These are phyloP conservation scores for Carposina sasakii DNA, from an alignment of 1,140 invertebrate species.

Conservation along the genomic window DNA sequence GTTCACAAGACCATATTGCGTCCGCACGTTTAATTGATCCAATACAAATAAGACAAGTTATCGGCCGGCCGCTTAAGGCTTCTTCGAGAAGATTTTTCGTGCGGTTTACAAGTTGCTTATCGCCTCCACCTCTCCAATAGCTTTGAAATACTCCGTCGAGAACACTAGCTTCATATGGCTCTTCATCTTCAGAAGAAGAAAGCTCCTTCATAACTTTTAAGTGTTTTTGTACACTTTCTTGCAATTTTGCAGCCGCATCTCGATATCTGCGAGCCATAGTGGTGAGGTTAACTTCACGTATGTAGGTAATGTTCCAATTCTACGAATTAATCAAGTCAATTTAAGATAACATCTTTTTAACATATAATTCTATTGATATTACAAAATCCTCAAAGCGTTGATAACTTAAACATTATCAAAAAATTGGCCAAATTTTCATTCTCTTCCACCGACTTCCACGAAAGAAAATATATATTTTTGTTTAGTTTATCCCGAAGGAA, in stretches of 20 bases:
- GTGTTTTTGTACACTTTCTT: constrained; percentile 61
- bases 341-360: too few species aligned
- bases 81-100: constrained; percentile 83
- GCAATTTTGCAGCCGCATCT: constrained; percentile 58
- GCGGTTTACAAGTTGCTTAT: constrained; percentile 46
- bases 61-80: constrained; percentile 82
- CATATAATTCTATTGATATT: too few species aligned
- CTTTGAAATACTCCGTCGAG: constrained; percentile 55
- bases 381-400: too few species aligned
- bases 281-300: background rate
- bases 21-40: constrained; percentile 88
- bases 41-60: constrained; percentile 94
- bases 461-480: too few species aligned
- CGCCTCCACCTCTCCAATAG: constrained; percentile 52
- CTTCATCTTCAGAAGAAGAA: constrained; percentile 62
- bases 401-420: too few species aligned
- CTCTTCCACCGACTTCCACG: too few species aligned
- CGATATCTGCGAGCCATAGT: constrained; percentile 54
- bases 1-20: constrained; percentile 87
- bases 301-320: too few species aligned
- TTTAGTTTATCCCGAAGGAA: too few species aligned
- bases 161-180: constrained; percentile 48
- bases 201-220: constrained; percentile 54
- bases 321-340: too few species aligned
- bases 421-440: too few species aligned